phyloP scores from a whole-genome alignment of 2,797 vertebrate genomes.

The Tapera naevia region DNA sequence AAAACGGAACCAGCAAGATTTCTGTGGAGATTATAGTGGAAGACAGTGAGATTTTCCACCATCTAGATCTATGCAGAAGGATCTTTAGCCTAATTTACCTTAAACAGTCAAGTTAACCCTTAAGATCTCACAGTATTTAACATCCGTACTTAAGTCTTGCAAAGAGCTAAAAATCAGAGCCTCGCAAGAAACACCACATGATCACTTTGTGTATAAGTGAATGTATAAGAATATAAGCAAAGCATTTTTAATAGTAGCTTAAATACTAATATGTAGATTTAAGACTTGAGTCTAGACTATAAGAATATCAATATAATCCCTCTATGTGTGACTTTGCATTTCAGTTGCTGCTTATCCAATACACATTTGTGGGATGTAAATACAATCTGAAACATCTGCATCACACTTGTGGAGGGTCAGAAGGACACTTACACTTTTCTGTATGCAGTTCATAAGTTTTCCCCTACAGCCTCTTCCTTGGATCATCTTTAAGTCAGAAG shows the following conservation, averaged over 20 bases:
- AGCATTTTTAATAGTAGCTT: background rate
- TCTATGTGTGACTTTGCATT: background rate
- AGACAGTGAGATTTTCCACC: background rate
- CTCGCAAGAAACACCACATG: background rate
- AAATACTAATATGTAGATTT: background rate
- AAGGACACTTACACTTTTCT: background rate
- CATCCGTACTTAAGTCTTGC: background rate
- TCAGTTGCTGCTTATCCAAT: background rate
- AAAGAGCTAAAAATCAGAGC: background rate
- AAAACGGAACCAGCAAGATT: background rate
- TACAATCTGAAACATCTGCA: slow-evolving; percentile 31
- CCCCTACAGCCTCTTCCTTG: background rate
- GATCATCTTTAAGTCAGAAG: background rate
- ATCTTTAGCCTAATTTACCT: background rate
- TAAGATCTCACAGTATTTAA: background rate
- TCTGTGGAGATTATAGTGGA: background rate
- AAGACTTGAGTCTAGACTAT: background rate
- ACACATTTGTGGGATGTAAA: background rate
- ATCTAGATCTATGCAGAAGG: background rate
- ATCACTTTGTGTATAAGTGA: background rate
- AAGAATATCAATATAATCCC: background rate
- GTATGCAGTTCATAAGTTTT: background rate
- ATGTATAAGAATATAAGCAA: background rate
- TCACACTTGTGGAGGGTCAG: background rate
- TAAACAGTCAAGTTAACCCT: background rate